Conservation (phyloP, 1,140 invertebrate genomes). For the Drosophila mayri region DNA sequence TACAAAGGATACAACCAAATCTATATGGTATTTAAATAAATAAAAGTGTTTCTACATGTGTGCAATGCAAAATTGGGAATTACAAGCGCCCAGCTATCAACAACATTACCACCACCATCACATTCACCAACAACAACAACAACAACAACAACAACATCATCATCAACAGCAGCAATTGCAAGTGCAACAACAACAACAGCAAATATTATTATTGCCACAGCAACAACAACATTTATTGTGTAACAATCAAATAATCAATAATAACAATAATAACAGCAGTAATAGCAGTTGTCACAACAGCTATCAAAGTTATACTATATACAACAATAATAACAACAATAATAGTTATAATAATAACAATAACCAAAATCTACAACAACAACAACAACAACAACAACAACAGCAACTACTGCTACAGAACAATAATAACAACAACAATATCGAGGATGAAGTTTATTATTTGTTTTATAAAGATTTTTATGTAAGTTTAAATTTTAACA, state of each 20-base stretch:
- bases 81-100: constrained; percentile 77
- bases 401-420: constrained; percentile 42
- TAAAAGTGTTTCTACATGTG: constrained; percentile 63
- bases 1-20: background rate
- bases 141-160: constrained; percentile 8
- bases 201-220: constrained; percentile 33
- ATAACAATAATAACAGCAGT: constrained; percentile 46
- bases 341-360: constrained; percentile 35
- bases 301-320: constrained; percentile 35
- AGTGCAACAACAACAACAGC: constrained; percentile 43
- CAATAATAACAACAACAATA: constrained; percentile 71
- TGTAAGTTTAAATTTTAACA: constrained; percentile 57
- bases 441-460: constrained; percentile 80
- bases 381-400: constrained; percentile 27
- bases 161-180: constrained; percentile 32
- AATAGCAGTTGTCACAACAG: constrained; percentile 51
- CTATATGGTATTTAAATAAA: constrained; percentile 29
- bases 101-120: constrained; percentile 70
- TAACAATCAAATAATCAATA: constrained; percentile 45
- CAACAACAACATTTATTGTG: constrained; percentile 40
- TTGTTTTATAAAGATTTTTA: constrained; percentile 83
- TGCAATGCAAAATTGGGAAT: constrained; percentile 82
- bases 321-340: constrained; percentile 44
- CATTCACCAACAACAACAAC: constrained; percentile 42
- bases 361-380: constrained; percentile 31